Evolutionary conservation across 2,888 invertebrate genomes (phyloP).

Genomic region (Teleogryllus oceanicus): DNA sequence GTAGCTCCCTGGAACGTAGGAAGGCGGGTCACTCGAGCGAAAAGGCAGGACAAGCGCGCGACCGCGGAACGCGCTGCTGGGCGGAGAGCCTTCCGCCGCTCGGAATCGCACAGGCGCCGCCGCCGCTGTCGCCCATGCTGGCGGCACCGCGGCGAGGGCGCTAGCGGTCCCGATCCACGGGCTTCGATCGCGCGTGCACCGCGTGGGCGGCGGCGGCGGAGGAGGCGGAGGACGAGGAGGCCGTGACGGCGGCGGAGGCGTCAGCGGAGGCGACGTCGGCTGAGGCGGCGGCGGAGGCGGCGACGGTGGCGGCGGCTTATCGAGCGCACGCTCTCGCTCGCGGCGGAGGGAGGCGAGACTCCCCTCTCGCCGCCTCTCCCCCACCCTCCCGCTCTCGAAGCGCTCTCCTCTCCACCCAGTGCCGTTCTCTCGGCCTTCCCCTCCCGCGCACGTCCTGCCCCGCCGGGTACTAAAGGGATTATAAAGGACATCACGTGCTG

Average conservation of each 20-base stretch:
- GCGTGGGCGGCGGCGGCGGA: background rate
- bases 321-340: background rate
- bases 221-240: background rate
- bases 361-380: background rate
- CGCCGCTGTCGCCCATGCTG: background rate
- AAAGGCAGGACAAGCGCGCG: no score
- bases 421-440: background rate
- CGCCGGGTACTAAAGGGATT: conserved; percentile 10
- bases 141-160: background rate
- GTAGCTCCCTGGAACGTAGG: no score
- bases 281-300: background rate
- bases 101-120: background rate
- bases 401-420: no score
- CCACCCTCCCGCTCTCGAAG: background rate
- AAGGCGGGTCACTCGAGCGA: no score
- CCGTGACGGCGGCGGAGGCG: background rate
- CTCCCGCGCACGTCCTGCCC: background rate
- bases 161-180: background rate
- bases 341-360: background rate
- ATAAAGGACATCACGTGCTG: conserved; percentile 1
- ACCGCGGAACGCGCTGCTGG: background rate
- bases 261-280: background rate
- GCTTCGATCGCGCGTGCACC: background rate
- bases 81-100: background rate
- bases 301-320: background rate